Conservation (phyloP, 2,888 invertebrate genomes). For the Cataglyphis albicans region DNA sequence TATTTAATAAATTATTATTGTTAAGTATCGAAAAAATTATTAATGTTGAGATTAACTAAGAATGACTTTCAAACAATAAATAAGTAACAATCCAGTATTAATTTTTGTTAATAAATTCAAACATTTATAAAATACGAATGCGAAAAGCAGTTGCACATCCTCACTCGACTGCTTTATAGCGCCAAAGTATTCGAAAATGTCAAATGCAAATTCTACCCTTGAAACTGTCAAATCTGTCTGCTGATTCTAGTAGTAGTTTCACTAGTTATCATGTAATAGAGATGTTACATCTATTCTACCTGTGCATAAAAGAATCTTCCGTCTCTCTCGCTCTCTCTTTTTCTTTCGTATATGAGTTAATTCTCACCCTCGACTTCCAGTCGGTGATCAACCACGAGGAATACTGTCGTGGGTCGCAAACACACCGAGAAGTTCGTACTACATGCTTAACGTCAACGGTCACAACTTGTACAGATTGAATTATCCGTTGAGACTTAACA, state of each 20-base stretch:
- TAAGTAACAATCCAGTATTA: not conserved
- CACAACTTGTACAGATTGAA: conserved; percentile 93
- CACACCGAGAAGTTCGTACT: conserved; percentile 92
- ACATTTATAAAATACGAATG: not conserved
- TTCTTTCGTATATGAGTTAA: conserved; percentile 4
- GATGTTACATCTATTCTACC: conserved; percentile 30
- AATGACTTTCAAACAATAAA: not conserved
- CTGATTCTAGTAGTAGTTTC: not conserved
- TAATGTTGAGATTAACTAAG: not conserved
- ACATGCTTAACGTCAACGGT: conserved; percentile 93
- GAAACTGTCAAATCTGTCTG: not conserved
- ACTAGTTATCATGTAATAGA: not conserved
- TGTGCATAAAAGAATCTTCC: not conserved
- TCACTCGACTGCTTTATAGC: not conserved
- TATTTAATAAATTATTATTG: not conserved
- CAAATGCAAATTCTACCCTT: not conserved
- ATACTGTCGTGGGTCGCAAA: conserved; percentile 94
- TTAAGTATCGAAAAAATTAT: not conserved
- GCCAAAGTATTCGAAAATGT: not conserved
- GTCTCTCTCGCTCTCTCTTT: not conserved
- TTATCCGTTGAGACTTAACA: conserved; percentile 90
- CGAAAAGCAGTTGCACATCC: not conserved
- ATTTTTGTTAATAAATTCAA: not conserved
- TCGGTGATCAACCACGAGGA: conserved; percentile 91
- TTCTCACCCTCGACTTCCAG: conserved; percentile 86